Percentiles rank a stretch among this genome's conserved stretches.
Conservation (phyloP, 1,140 invertebrate species). For the Cyclina sinensis region DNA sequence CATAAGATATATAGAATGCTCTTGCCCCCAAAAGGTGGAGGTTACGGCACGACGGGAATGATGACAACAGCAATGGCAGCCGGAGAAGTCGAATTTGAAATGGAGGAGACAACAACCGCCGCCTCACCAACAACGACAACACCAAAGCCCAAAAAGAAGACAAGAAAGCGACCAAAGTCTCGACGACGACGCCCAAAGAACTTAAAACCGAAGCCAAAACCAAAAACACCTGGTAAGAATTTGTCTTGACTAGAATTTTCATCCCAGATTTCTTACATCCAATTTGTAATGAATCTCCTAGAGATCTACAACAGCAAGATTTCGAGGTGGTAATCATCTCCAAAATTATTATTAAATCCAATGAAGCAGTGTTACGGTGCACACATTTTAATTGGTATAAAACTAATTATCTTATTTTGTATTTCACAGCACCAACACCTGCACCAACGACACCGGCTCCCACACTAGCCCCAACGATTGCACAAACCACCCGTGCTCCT, state of each 20-base stretch:
- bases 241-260: too few relatives aligned
- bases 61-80: constrained; percentile 15
- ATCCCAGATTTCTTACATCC: too few relatives aligned
- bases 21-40: constrained; percentile 25
- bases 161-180: constrained; percentile 35
- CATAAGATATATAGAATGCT: constrained; percentile 5
- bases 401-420: too few relatives aligned
- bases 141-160: background rate
- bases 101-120: constrained; percentile 20
- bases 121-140: background rate
- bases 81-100: constrained; percentile 1
- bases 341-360: too few relatives aligned
- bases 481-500: background rate
- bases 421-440: constrained; percentile 15
- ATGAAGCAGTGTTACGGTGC: too few relatives aligned
- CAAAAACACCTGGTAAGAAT: background rate
- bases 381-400: too few relatives aligned
- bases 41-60: constrained; percentile 26
- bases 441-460: constrained; percentile 18
- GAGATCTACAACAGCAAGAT: too few relatives aligned
- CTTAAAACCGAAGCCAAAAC: constrained; percentile 32
- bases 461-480: constrained; percentile 11
- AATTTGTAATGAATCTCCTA: too few relatives aligned
- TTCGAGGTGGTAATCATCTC: too few relatives aligned
- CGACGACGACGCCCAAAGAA: constrained; percentile 46